Evolutionary conservation across 2,888 invertebrate species (phyloP).

Genomic region (Pachydiplax longipennis): DNA sequence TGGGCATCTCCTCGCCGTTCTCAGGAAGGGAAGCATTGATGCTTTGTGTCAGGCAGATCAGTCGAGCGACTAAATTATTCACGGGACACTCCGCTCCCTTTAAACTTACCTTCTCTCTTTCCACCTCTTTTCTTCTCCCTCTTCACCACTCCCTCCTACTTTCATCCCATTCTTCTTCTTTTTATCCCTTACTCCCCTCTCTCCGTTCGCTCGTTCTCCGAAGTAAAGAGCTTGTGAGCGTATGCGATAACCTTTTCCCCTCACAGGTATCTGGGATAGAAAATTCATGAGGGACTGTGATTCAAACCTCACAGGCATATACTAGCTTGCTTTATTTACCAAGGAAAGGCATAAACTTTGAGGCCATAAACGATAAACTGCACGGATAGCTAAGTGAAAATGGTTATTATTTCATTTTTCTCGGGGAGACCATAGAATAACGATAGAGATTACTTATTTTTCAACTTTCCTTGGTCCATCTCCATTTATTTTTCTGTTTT

Average conservation of each 20-base stretch:
- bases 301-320: neutral
- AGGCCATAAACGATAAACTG: constrained; percentile 25
- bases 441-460: neutral
- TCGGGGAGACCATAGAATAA: neutral
- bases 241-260: constrained; percentile 39
- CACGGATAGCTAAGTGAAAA: neutral
- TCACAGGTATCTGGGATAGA: constrained; percentile 22
- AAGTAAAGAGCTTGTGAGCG: constrained; percentile 28
- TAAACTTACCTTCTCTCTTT: neutral
- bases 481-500: neutral
- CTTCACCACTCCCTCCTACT: neutral
- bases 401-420: neutral
- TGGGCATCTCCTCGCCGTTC: constrained; percentile 12
- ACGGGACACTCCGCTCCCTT: constrained; percentile 43
- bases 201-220: constrained; percentile 11
- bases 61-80: constrained; percentile 27
- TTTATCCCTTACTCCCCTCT: neutral
- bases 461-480: neutral
- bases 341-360: constrained; percentile 36
- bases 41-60: constrained; percentile 49
- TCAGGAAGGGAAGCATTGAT: constrained; percentile 47
- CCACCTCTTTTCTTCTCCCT: neutral
- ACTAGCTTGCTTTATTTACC: constrained; percentile 31
- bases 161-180: constrained; percentile 9
- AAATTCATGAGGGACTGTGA: constrained; percentile 11